Evolutionary conservation across 2,797 vertebrate species (phyloP), one percentile per base, ranked within the genome.

Genomic region (Ptychadena robeensis): DNA sequence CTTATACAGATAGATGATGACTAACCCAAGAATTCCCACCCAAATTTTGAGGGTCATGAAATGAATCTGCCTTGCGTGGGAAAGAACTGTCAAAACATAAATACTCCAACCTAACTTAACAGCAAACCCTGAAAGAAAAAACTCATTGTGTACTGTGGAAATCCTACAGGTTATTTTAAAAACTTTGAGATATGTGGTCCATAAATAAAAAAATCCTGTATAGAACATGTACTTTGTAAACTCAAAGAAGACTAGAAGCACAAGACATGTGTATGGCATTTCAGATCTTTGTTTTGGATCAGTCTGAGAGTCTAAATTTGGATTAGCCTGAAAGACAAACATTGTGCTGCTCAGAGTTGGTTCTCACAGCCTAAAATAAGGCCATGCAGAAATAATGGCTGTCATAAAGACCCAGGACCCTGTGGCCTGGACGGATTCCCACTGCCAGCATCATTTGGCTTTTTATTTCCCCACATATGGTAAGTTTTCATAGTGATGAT

Each of bases 321-420:
- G 48, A 67, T 78, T 68, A 78, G 31, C 64, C 66, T 14, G 7
- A 4, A 3, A 53, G 40, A 78, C 66, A 68, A 67, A 78, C 40
- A 78, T 53, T 53, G 32, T 30, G 65, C 38, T 77, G 28, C 66
- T 65, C 35, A 44, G 44, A 28, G n/a, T 67, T 34, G 37, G 38
- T 77, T 78, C 75, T 78, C 64, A 78, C 75, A 68, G 75, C 34
- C 63, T 15, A 68, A 57, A 78, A 67, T 67, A 53, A 78, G 9
- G 64, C 30, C 35, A 78, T 67, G 68, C 27, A n/a, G n/a, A 65
- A 66, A 77, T 66, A 2, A 48, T 63, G 44, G 74, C 22, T 32
- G 27, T 32, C 14, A 63, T 44, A 37, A 44, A 77, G 61, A 2
- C n/a, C n/a, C n/a, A 65, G 44, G 65, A 61, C 37, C 32, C 32